Percentiles rank a stretch among this genome's conserved stretches.
phyloP scores from a whole-genome alignment of 2,113 vertebrate genomes.

The Nothocercus julius region DNA sequence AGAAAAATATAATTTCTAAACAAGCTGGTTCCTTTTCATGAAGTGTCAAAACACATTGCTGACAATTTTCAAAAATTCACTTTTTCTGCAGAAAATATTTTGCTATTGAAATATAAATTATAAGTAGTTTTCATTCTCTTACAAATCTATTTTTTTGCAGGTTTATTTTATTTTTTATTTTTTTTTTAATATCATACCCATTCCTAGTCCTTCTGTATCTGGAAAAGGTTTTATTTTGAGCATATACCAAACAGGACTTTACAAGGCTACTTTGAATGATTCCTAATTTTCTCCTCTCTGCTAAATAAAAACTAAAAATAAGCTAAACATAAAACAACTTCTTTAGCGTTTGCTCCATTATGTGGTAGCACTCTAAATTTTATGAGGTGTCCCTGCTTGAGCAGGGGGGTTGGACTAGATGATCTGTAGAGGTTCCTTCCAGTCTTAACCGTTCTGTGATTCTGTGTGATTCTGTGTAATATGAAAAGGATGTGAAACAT shows the following conservation, averaged over 20 bases:
- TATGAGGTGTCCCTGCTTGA: not conserved
- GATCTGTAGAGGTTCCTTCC: no score
- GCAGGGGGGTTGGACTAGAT: no score
- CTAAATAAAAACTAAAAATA: not conserved
- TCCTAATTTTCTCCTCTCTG: rapidly evolving
- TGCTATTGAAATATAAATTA: not conserved
- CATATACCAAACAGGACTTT: not conserved
- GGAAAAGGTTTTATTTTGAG: not conserved
- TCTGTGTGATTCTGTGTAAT: not conserved
- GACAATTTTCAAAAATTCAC: not conserved
- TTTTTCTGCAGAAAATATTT: not conserved
- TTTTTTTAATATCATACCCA: not conserved
- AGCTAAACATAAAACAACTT: not conserved
- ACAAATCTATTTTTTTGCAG: not conserved
- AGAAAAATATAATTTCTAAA: not conserved
- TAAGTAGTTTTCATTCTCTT: not conserved
- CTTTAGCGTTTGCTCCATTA: not conserved
- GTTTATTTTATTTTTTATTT: not conserved
- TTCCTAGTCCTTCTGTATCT: not conserved
- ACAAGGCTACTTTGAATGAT: not conserved
- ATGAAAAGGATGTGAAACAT: not conserved
- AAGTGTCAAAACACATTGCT: conserved; percentile 30
- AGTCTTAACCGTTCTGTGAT: no score
- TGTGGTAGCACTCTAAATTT: not conserved
- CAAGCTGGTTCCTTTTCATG: not conserved